Percentiles rank a stretch among this genome's conserved stretches.
Conservation (phyloP, 2,113 vertebrate genomes). For the Ptilorrhoa leucosticta region DNA sequence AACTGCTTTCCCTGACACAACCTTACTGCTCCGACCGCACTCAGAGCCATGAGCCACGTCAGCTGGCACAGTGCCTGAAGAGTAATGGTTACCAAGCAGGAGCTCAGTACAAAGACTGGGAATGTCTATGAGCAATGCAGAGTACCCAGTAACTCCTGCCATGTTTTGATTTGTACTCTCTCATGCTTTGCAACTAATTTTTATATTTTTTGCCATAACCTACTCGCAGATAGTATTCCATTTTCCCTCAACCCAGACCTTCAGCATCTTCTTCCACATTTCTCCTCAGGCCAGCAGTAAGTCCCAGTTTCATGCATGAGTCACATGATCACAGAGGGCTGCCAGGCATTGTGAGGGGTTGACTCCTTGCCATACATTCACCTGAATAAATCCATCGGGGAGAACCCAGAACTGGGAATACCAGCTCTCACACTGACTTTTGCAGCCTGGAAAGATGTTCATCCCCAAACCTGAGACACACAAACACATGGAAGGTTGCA, state of each 20-base stretch:
- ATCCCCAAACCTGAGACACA: neutral
- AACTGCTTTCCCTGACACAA: neutral
- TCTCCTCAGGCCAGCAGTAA: neutral
- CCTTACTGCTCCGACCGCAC: neutral
- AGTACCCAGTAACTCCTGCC: neutral
- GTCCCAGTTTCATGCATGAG: neutral
- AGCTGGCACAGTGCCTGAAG: neutral
- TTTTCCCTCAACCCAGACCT: neutral
- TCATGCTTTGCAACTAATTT: neutral
- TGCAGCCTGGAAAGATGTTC: neutral
- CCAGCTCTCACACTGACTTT: neutral
- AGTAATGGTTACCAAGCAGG: neutral
- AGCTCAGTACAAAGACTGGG: neutral
- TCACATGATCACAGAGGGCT: neutral
- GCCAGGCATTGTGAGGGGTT: neutral
- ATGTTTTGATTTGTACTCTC: neutral
- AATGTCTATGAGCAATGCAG: neutral
- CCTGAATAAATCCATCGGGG: neutral
- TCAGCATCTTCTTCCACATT: neutral
- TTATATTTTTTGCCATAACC: neutral
- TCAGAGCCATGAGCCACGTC: fast-evolving
- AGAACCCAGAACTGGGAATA: neutral
- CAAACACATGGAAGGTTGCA: neutral
- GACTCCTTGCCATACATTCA: neutral
- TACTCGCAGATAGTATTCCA: neutral